A percentile compares a stretch with the other conserved stretches of the same genome.
These are phyloP conservation scores for Magallana gigas DNA, from an alignment of 1,140 invertebrate genomes.

Conservation along the genomic window DNA sequence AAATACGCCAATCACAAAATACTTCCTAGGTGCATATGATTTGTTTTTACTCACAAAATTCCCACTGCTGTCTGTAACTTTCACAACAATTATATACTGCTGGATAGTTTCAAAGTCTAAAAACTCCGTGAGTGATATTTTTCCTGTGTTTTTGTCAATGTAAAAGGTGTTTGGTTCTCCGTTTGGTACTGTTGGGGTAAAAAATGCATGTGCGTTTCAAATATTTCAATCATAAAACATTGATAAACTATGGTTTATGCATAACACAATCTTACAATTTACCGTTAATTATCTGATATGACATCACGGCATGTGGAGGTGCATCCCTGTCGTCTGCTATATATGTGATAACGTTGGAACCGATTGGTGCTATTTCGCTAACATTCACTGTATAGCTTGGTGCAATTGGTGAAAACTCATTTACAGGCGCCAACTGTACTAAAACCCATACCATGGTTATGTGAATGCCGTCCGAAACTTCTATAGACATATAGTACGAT, in stretches of 20 bases:
- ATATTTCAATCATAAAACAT: background rate
- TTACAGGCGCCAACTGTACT: constrained; percentile 43
- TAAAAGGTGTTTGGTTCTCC: background rate
- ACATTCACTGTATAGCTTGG: constrained; percentile 40
- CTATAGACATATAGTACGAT: background rate
- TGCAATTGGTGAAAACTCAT: constrained; percentile 68
- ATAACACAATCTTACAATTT: background rate
- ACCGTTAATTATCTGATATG: constrained; percentile 62
- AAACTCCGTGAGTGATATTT: background rate
- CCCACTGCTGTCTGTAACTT: background rate
- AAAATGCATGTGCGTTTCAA: too few species aligned
- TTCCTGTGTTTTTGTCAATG: background rate
- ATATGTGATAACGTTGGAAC: constrained; percentile 53
- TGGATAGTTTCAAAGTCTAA: background rate
- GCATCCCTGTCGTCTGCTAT: constrained; percentile 61
- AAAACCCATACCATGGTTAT: background rate
- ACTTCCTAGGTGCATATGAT: background rate
- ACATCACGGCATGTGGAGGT: constrained; percentile 56
- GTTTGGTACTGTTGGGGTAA: background rate
- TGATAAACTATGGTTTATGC: background rate
- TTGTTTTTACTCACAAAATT: background rate
- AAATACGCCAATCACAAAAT: too few species aligned
- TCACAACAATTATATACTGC: background rate
- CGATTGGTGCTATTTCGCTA: constrained; percentile 55
- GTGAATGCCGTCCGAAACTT: constrained; percentile 3